phyloP scores from a whole-genome alignment of 2,113 vertebrate genomes.

The Urocolius indicus region DNA sequence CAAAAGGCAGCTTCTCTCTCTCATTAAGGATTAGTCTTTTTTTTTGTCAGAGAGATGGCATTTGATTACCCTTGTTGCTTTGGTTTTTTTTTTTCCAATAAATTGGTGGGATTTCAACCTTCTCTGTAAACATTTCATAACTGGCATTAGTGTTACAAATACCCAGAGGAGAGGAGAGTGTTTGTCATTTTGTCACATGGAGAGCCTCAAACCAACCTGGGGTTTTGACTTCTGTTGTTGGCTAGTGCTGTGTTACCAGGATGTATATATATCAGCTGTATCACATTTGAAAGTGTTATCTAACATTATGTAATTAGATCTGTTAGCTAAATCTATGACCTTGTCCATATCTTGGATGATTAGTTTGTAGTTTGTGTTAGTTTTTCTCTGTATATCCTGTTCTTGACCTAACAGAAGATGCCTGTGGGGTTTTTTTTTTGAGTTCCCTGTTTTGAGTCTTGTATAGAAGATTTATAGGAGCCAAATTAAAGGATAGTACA shows the following conservation, averaged over 20 bases:
- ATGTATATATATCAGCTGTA: accelerated
- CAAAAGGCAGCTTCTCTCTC: background rate
- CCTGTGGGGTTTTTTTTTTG: background rate
- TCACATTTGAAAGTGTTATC: background rate
- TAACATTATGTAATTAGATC: background rate
- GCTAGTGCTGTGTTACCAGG: background rate
- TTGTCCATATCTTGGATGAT: background rate
- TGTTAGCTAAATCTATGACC: too few species aligned
- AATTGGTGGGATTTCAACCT: background rate
- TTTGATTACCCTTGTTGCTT: background rate
- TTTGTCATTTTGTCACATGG: accelerated
- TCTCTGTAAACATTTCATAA: background rate
- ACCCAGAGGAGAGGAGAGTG: background rate
- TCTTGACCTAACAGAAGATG: background rate
- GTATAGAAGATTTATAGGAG: background rate
- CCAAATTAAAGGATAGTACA: background rate
- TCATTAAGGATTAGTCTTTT: background rate
- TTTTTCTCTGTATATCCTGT: background rate
- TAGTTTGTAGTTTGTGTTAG: background rate
- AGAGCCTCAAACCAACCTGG: background rate
- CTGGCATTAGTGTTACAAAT: background rate
- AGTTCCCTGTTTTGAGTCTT: background rate
- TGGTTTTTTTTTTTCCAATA: background rate
- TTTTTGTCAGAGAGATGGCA: background rate
- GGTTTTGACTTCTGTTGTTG: background rate